Evolutionary conservation across 2,888 invertebrate genomes (phyloP).

Genomic region (Phalangium opilio): DNA sequence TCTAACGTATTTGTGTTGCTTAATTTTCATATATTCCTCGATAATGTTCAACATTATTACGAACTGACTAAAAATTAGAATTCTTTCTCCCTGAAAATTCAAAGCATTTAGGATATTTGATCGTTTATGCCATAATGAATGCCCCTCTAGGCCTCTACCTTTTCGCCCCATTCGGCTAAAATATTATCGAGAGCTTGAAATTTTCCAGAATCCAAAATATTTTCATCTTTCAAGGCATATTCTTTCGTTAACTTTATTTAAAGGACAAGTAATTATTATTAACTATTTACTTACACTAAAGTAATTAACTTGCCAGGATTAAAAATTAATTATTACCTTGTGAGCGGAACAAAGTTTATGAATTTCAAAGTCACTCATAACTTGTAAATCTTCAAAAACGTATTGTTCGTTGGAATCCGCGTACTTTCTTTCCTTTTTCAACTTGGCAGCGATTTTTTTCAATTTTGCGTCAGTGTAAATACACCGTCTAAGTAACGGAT

Average conservation of each 20-base stretch:
- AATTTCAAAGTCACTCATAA: conserved; percentile 83
- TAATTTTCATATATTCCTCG: conserved; percentile 65
- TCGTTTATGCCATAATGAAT: too few relatives aligned
- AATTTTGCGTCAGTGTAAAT: conserved; percentile 44
- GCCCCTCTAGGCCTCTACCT: conserved; percentile 25
- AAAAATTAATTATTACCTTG: conserved; percentile 34
- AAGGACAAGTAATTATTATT: too few relatives aligned
- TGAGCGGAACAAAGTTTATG: conserved; percentile 56
- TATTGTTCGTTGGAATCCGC: conserved; percentile 30
- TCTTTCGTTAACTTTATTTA: too few relatives aligned
- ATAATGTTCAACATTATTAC: conserved; percentile 85
- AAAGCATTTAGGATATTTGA: too few relatives aligned
- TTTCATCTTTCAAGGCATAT: conserved; percentile 33
- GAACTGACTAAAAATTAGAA: conserved; percentile 90
- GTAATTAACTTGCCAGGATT: too few relatives aligned
- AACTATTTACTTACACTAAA: too few relatives aligned
- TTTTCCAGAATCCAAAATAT: conserved; percentile 73
- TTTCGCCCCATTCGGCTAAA: conserved; percentile 49
- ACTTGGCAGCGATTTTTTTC: conserved; percentile 48
- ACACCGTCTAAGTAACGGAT: conserved; percentile 65
- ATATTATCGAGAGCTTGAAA: conserved; percentile 60
- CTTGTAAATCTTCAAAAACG: conserved; percentile 69
- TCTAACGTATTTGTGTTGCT: conserved; percentile 56
- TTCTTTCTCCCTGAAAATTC: conserved; percentile 41
- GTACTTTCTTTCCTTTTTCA: conserved; percentile 36